Base-by-base conservation (phyloP, 92 coral and sea anemone genomes). In the Palythoa caribaeorum region DNA sequence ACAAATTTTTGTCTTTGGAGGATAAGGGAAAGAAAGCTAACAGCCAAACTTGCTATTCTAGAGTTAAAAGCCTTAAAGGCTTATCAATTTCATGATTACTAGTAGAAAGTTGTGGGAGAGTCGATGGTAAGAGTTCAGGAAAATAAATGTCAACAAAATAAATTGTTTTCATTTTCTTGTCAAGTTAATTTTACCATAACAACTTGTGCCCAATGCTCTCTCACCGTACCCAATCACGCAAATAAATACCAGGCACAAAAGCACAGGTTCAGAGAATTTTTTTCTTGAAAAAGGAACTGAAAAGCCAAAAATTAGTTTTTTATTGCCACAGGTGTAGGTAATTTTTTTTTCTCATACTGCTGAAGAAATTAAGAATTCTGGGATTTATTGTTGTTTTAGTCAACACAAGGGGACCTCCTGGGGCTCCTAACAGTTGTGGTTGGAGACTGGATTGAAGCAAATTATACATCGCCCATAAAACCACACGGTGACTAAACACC, bases 61-160 rank as follows among this genome's bases (percentile, higher is more conserved):
- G 53, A 6, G 1, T 10, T 13, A 20, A 68, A 19, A 68, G 60
- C 77, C 17, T 6, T 39, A 50, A 3, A 55, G 19, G 79, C 60
- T 76, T 40, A 76, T 50, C 79, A 62, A n/a, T 65, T 47, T 68
- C 50, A 2, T 44, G 50, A 44, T 3, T 2, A 47, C 36, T 81
- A 35, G 63, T 6, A 14, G 12, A 65, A 47, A 44, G 19, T 68
- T 81, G 75, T 66, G 75, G 38, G 40, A 81, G 63, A 81, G 70
- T 14, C 35, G 40, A 10, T 16, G 47, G 76, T 38, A 54, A 48
- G 40, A 68, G 44, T 48, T 48, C 60, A 81, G 66, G 48, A 6
- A 48, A 81, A 50, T 12, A 14, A 81, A 68, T 65, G 86, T 51
- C 73, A 81, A 81, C 74, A 81, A 68, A 81, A 16, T 68, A 81